These are phyloP conservation scores for Priapulus caudatus DNA, from an alignment of 2,888 invertebrate species.

Conservation along the genomic window DNA sequence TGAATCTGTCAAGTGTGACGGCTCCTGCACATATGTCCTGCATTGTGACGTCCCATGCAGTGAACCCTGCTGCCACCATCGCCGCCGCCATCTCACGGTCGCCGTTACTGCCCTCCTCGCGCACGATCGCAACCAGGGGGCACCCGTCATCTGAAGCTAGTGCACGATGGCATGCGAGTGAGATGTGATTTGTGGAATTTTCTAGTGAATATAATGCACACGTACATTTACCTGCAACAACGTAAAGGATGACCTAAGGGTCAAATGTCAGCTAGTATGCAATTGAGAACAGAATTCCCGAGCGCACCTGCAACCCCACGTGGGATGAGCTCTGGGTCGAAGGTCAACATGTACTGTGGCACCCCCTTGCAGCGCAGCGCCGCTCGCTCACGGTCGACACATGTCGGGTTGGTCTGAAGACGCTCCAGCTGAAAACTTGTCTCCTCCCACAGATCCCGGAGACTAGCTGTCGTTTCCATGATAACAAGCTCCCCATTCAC, in stretches of 20 bases:
- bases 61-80: slow-evolving; percentile 67
- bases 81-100: slow-evolving; percentile 92
- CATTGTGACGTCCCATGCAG: slow-evolving; percentile 89
- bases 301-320: too few relatives aligned
- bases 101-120: slow-evolving; percentile 94
- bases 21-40: slow-evolving; percentile 64
- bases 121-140: slow-evolving; percentile 68
- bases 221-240: too few relatives aligned
- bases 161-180: too few relatives aligned
- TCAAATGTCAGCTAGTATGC: too few relatives aligned
- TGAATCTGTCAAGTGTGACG: slow-evolving; percentile 62
- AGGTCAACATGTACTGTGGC: slow-evolving; percentile 59
- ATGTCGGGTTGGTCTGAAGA: slow-evolving; percentile 64
- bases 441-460: slow-evolving; percentile 84
- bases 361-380: slow-evolving; percentile 54
- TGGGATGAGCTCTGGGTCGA: slow-evolving; percentile 38
- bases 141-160: slow-evolving; percentile 2
- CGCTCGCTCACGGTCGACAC: slow-evolving; percentile 64
- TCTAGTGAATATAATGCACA: too few relatives aligned
- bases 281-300: too few relatives aligned
- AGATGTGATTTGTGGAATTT: too few relatives aligned
- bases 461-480: slow-evolving; percentile 49
- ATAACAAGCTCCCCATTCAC: slow-evolving; percentile 51
- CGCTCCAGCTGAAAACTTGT: slow-evolving; percentile 81
- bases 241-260: too few relatives aligned